These are phyloP conservation scores for Clamator glandarius DNA, from an alignment of 2,797 vertebrate species.

Conservation along the genomic window DNA sequence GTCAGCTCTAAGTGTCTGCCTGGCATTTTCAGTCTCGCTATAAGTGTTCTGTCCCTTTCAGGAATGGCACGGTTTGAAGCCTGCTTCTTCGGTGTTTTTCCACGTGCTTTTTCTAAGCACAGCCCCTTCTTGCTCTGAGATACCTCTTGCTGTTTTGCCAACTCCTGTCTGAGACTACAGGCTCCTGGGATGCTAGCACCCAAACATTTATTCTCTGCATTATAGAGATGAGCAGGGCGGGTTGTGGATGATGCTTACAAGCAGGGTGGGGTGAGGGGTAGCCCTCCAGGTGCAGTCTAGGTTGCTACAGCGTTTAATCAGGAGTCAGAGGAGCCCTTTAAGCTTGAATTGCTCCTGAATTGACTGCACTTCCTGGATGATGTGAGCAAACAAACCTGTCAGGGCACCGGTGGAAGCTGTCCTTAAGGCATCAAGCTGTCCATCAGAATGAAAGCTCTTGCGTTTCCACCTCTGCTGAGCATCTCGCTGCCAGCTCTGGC, in stretches of 20 bases:
- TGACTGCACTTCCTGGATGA: slow-evolving; percentile 24
- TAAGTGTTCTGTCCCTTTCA: neutral
- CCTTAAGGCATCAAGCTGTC: neutral
- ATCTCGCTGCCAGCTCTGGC: neutral
- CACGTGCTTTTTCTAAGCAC: neutral
- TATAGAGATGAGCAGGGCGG: neutral
- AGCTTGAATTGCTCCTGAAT: neutral
- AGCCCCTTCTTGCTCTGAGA: neutral
- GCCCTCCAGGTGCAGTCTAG: neutral
- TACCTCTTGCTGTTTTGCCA: neutral
- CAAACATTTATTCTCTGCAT: neutral
- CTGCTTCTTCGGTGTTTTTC: neutral
- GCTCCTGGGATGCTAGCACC: neutral
- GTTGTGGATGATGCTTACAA: neutral
- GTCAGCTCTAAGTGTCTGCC: neutral
- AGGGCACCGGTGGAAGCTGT: neutral
- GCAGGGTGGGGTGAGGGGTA: neutral
- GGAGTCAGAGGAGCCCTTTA: slow-evolving; percentile 9
- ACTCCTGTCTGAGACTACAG: neutral
- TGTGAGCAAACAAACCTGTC: slow-evolving; percentile 26
- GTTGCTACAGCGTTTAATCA: neutral
- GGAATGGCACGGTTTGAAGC: neutral
- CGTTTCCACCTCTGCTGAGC: neutral
- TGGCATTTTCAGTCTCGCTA: accelerated
- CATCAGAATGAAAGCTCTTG: neutral